Percentiles rank a stretch among this genome's conserved stretches.
Conservation (phyloP, 2,113 vertebrate genomes). For the Hemiprocne comata region DNA sequence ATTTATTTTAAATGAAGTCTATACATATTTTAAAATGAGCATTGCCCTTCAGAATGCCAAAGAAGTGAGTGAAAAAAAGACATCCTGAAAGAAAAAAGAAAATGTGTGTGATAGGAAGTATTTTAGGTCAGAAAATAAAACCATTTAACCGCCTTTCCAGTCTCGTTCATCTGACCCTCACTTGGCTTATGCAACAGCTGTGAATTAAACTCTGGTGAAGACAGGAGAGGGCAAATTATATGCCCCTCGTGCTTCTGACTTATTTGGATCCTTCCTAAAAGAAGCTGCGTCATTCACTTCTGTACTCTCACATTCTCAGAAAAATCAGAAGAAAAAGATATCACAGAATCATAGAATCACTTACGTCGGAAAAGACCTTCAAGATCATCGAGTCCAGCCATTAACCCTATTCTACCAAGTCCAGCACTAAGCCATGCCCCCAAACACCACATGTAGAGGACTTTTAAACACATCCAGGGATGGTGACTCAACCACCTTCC, state of each 20-base stretch:
- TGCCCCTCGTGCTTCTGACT: neutral
- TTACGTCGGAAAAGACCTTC: no score
- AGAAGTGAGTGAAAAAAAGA: neutral
- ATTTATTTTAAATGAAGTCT: slow-evolving; percentile 60
- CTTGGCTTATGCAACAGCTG: neutral
- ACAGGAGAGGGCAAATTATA: neutral
- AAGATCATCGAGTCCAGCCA: no score
- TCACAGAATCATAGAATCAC: no score
- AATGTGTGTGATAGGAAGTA: neutral
- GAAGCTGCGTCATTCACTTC: neutral
- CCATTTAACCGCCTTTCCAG: neutral
- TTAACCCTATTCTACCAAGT: no score
- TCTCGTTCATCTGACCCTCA: neutral
- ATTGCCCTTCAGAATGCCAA: slow-evolving; percentile 55
- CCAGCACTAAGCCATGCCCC: no score
- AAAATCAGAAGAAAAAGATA: neutral
- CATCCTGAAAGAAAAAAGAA: slow-evolving; percentile 32
- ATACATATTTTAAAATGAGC: slow-evolving; percentile 65
- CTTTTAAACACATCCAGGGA: no score
- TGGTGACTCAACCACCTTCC: no score
- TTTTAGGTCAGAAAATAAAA: slow-evolving; percentile 13
- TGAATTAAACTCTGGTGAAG: neutral
- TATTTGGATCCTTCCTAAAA: neutral
- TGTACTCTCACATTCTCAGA: neutral
- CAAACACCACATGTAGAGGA: no score